Evolutionary conservation across 2,113 vertebrate species (phyloP), one percentile per base, ranked within the genome.

Genomic region (Crocuta crocuta): DNA sequence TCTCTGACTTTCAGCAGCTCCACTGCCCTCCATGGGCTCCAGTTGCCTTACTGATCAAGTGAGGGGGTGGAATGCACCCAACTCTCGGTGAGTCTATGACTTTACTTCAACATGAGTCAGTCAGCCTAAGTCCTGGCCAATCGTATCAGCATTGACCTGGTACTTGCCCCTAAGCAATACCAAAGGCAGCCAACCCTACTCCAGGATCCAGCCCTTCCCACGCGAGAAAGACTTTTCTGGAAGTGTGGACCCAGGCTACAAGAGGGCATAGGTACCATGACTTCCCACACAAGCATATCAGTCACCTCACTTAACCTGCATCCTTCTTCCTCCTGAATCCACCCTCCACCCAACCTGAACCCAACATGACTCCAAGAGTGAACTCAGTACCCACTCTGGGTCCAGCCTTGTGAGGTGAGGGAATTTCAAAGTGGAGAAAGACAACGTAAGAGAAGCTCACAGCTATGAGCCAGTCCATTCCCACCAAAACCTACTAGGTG

Each of bases 281-380:
- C 80, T 95, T 87, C 95, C 92, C 92, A 96, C 84, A 65, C 90
- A 55, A 24, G 50, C 26, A 10, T 9, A 80, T 96, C 80, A 96
- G 74, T 97, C 80, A 96, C 95, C 97, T 97, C 74, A 11, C 45
- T 66, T 97, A 55, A 96, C 89, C 97, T 4, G 17, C 74, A 71
- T n/a, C 96, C 90, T 88, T 90, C 95, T 83, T 96, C 48, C 19
- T 28, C 66, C 13, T 7, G 15, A 74, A 84, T n/a, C 95, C 84
- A 84, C 92, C 96, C 83, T 95, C 39, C 65, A 89, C 83, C 58
- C 50, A 63, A 65, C 61, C 91, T 95, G 87, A 96, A 95, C 89
- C 55, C 89, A 48, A 35, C 43, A 58, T 68, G 26, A 5, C 26
- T 6, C 31, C 71, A 16, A 55, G 63, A 70, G 17, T 74, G 81